These are phyloP conservation scores for Hydroisotoma schaefferi DNA, from an alignment of 2,888 invertebrate species.

Conservation along the genomic window DNA sequence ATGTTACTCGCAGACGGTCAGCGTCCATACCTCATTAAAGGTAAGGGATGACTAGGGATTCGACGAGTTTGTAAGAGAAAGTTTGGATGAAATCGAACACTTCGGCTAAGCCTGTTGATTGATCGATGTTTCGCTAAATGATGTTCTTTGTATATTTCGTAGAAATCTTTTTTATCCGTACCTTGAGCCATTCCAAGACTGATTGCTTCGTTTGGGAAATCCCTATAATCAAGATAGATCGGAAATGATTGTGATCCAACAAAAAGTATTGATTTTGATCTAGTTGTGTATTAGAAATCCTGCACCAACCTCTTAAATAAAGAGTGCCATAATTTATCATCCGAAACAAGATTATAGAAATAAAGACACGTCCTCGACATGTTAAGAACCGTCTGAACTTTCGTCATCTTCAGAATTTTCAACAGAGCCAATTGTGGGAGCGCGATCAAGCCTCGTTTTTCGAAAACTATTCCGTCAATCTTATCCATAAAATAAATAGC, in stretches of 20 bases:
- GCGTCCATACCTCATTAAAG: too few relatives aligned
- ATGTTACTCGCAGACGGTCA: too few relatives aligned
- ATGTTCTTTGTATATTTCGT: constrained; percentile 8
- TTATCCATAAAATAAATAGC: constrained; percentile 3
- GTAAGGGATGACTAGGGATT: too few relatives aligned
- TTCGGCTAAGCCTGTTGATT: background rate
- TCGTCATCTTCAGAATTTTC: constrained; percentile 6
- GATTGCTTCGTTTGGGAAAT: background rate
- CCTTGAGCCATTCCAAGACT: background rate
- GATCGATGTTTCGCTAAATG: background rate
- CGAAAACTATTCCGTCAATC: constrained; percentile 5
- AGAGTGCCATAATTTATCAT: constrained; percentile 5
- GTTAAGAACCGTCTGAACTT: background rate
- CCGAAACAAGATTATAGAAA: background rate
- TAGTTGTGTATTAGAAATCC: background rate
- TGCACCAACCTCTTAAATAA: constrained; percentile 2
- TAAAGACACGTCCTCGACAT: background rate
- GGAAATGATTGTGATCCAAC: background rate
- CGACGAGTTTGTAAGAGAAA: too few relatives aligned
- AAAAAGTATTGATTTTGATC: background rate
- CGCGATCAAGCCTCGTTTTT: constrained; percentile 1
- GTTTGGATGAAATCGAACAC: constrained; percentile 2
- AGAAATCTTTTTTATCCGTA: background rate
- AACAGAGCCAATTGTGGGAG: constrained; percentile 1
- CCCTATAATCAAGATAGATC: too few relatives aligned